Percentiles rank a stretch among this genome's conserved stretches.
phyloP scores from a whole-genome alignment of 1,140 invertebrate species.

The Solen grandis region DNA sequence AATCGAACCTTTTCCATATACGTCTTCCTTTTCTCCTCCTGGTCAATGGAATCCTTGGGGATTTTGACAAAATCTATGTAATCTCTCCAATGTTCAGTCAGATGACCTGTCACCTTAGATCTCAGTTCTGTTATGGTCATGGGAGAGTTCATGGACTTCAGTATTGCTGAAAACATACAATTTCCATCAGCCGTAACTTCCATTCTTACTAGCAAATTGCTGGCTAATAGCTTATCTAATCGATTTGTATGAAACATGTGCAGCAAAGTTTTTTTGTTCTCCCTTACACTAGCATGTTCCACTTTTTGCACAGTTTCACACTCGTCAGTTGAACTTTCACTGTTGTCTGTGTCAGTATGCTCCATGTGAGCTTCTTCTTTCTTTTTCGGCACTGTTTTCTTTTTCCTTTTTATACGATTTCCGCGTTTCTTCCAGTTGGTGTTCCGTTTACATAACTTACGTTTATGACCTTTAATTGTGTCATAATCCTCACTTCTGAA shows the following conservation, averaged over 20 bases:
- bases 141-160: not conserved
- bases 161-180: not conserved
- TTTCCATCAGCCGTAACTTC: constrained; percentile 12
- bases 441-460: no score
- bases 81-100: not conserved
- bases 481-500: no score
- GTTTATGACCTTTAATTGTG: no score
- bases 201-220: constrained; percentile 21
- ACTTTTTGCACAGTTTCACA: no score
- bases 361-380: no score
- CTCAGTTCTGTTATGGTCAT: constrained; percentile 12
- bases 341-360: no score
- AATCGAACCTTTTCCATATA: no score
- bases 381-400: no score
- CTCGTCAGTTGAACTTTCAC: no score
- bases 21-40: no score
- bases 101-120: not conserved
- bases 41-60: not conserved
- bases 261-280: not conserved
- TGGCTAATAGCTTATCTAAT: constrained; percentile 13
- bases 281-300: not conserved
- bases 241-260: constrained; percentile 11
- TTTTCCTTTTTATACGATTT: no score
- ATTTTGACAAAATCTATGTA: constrained; percentile 22
- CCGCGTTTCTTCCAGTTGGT: no score